Evolutionary conservation across 2,113 vertebrate genomes (phyloP).

Genomic region (Recurvirostra avosetta): DNA sequence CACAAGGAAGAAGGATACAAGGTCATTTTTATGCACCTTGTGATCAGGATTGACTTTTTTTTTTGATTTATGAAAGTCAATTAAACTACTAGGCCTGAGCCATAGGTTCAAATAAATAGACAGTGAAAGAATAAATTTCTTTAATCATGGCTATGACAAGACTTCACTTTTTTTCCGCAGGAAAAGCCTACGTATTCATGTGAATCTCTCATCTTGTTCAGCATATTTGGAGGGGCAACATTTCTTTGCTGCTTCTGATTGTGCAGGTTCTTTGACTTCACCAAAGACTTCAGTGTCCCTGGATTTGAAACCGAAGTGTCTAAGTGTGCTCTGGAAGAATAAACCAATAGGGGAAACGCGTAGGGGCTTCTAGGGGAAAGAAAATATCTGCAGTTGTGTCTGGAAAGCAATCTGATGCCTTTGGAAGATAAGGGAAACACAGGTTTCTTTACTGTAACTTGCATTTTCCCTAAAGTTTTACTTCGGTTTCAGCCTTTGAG

Average conservation of each 20-base stretch:
- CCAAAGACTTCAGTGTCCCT: not conserved
- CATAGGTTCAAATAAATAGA: not conserved
- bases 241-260: not conserved
- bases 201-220: not conserved
- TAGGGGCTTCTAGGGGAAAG: not conserved
- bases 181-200: not conserved
- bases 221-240: not conserved
- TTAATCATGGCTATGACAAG: not conserved
- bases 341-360: not conserved
- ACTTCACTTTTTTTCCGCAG: not conserved
- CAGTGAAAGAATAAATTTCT: not conserved
- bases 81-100: constrained; percentile 4
- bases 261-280: not conserved
- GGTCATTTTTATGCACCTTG: constrained; percentile 39
- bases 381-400: not conserved
- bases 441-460: not conserved
- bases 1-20: constrained; percentile 21
- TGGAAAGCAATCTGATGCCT: not conserved
- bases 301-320: not conserved
- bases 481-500: not conserved
- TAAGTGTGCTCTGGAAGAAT: not conserved
- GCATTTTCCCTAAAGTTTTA: not conserved
- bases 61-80: constrained; percentile 26
- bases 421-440: not conserved
- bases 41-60: constrained; percentile 26